A percentile compares a stretch with the other conserved stretches of the same genome.
These are phyloP conservation scores for Lytechinus variegatus DNA, from an alignment of 35 echinoderm and acorn worm species.

Conservation along the genomic window DNA sequence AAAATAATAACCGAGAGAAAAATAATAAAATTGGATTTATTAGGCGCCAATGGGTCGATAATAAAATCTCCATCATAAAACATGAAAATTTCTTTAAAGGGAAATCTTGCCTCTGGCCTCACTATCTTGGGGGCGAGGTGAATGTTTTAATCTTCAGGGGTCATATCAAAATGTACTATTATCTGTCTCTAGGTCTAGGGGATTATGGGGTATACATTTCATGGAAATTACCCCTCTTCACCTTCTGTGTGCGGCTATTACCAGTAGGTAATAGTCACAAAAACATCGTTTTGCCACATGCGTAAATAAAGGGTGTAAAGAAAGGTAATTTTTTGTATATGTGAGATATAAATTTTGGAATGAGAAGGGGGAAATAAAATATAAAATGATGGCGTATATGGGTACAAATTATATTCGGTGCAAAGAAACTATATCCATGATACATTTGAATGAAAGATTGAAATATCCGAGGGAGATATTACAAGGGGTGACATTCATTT, in stretches of 20 bases:
- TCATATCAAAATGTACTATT: not conserved
- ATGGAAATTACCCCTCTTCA: not conserved
- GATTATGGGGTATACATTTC: not conserved
- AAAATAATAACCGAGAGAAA: not conserved
- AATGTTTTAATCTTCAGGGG: not conserved
- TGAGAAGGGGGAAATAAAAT: no score
- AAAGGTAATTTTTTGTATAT: no score
- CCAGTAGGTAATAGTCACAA: not conserved
- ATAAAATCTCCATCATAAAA: not conserved
- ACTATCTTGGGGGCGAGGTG: not conserved
- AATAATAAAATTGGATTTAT: constrained; percentile 35
- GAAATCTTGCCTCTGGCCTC: not conserved
- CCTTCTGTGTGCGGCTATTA: not conserved
- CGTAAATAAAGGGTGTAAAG: no score
- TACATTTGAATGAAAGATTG: no score
- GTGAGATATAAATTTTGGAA: no score
- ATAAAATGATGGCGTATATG: no score
- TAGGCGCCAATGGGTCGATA: constrained; percentile 38
- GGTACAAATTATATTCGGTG: no score
- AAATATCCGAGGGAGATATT: no score
- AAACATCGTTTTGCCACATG: no score
- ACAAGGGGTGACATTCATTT: no score
- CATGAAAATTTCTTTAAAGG: not conserved
- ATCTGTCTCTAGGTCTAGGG: not conserved
- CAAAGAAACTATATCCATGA: no score